These are phyloP conservation scores for Ariolimax columbianus DNA, from an alignment of 2,888 invertebrate species.

Conservation along the genomic window DNA sequence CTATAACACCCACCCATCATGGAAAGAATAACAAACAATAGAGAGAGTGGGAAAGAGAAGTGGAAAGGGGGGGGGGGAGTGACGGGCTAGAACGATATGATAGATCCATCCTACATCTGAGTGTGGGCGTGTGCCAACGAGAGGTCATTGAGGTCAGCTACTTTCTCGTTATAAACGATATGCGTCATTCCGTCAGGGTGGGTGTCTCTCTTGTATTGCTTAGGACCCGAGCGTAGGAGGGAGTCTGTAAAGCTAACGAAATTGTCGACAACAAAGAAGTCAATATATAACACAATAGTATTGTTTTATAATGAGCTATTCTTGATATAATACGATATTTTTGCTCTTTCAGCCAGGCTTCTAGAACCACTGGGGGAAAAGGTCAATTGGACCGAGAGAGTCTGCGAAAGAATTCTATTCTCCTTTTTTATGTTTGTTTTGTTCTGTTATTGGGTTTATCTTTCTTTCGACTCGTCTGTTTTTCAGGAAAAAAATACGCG, in stretches of 20 bases:
- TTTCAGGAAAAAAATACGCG: neutral
- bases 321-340: neutral
- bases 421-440: neutral
- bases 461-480: neutral
- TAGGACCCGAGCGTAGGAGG: neutral
- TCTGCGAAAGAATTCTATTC: neutral
- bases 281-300: neutral
- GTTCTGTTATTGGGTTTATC: neutral
- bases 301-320: neutral
- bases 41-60: neutral
- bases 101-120: neutral
- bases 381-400: neutral
- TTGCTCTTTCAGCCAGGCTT: neutral
- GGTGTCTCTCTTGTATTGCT: neutral
- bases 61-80: too few species aligned
- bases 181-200: constrained; percentile 57
- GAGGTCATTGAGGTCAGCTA: constrained; percentile 75
- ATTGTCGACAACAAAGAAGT: neutral
- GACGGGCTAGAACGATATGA: neutral
- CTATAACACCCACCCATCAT: neutral
- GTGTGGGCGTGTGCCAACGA: constrained; percentile 66
- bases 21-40: neutral
- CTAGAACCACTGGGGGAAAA: neutral
- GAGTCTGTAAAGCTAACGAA: neutral
- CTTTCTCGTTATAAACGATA: constrained; percentile 77